Evolutionary conservation across 2,113 vertebrate species (phyloP).

Genomic region (Ondatra zibethicus): DNA sequence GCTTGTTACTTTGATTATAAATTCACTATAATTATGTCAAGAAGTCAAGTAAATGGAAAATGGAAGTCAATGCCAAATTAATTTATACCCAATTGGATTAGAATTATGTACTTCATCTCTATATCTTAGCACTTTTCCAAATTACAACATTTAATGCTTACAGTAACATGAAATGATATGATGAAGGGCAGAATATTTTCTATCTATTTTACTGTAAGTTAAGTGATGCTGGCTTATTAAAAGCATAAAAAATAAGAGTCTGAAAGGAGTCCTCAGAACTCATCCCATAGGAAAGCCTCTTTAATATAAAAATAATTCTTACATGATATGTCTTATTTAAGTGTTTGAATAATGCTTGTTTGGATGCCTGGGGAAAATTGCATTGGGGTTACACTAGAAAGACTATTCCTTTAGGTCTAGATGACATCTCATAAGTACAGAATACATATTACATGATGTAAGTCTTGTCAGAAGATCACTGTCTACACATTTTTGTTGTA

Average conservation of each 20-base stretch:
- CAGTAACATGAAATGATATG: background rate
- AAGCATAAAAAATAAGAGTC: constrained; percentile 34
- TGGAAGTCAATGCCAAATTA: constrained; percentile 77
- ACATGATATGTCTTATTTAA: background rate
- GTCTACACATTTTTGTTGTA: background rate
- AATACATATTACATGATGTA: background rate
- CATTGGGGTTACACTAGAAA: background rate
- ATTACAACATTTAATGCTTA: constrained; percentile 1
- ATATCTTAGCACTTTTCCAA: constrained; percentile 34
- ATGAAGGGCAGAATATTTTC: background rate
- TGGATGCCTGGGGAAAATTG: background rate
- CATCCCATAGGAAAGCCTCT: background rate
- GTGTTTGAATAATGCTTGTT: background rate
- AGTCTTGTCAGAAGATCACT: background rate
- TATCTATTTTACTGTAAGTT: background rate
- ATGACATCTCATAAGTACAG: background rate
- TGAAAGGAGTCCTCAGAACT: constrained; percentile 22
- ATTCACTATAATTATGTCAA: constrained; percentile 81
- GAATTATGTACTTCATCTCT: background rate
- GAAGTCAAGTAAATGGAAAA: constrained; percentile 82
- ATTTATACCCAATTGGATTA: constrained; percentile 56
- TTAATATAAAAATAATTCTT: constrained; percentile 27
- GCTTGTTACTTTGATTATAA: constrained; percentile 77
- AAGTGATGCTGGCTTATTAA: background rate
- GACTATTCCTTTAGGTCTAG: background rate